These are phyloP conservation scores for Xenopus petersii DNA, from an alignment of 2,797 vertebrate genomes.

Conservation along the genomic window DNA sequence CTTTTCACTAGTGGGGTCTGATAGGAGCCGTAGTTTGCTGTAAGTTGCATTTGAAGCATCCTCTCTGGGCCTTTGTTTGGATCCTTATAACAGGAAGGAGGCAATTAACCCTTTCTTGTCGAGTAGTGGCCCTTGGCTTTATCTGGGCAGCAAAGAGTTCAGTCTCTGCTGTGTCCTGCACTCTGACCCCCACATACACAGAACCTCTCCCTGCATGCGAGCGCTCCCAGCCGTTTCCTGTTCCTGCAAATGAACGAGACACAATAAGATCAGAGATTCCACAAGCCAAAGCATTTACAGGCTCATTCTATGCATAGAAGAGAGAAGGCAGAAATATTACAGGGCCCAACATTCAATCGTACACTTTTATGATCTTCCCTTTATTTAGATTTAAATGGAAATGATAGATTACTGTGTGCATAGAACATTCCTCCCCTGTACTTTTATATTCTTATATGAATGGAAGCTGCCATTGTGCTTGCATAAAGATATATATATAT, in stretches of 20 bases:
- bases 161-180: background rate
- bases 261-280: conserved; percentile 35
- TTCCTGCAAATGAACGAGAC: conserved; percentile 21
- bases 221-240: conserved; percentile 21
- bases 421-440: background rate
- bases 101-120: too few relatives aligned
- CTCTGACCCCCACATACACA: background rate
- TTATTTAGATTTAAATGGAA: background rate
- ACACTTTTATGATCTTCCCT: background rate
- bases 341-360: background rate
- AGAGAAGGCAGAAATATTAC: background rate
- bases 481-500: too few relatives aligned
- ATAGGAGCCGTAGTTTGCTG: too few relatives aligned
- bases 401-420: background rate
- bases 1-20: too few relatives aligned
- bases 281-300: background rate
- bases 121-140: too few relatives aligned
- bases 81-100: too few relatives aligned
- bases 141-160: background rate
- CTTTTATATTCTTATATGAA: too few relatives aligned
- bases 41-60: too few relatives aligned
- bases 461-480: too few relatives aligned
- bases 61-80: too few relatives aligned
- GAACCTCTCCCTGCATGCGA: conserved; percentile 2
- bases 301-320: conserved; percentile 4